Conservation (phyloP, 2,888 invertebrate species). For the Philonicus albiceps region DNA sequence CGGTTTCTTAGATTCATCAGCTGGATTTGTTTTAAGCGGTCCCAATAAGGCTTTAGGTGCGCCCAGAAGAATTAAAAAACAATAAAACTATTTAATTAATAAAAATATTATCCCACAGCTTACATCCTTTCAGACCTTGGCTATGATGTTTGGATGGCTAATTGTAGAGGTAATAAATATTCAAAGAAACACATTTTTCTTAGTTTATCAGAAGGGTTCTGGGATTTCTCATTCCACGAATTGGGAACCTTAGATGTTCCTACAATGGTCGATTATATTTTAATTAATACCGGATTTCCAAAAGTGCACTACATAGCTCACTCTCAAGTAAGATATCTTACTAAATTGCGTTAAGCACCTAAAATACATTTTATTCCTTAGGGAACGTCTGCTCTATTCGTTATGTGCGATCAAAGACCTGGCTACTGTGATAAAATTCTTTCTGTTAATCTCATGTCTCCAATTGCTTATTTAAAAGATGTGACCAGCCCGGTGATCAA, state of each 20-base stretch:
- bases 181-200: conserved; percentile 47
- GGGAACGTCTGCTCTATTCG: conserved; percentile 62
- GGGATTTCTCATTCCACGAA: conserved; percentile 63
- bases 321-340: conserved; percentile 60
- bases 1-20: conserved; percentile 73
- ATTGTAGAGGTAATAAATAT: conserved; percentile 51
- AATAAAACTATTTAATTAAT: not conserved
- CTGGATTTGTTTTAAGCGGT: conserved; percentile 73
- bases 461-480: conserved; percentile 56
- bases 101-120: conserved; percentile 33
- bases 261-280: conserved; percentile 65
- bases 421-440: conserved; percentile 60
- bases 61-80: conserved; percentile 51
- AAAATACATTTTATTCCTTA: conserved; percentile 55
- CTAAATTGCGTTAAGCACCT: not conserved
- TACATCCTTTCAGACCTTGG: conserved; percentile 50
- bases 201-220: conserved; percentile 42
- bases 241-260: conserved; percentile 67
- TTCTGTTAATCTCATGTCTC: conserved; percentile 58
- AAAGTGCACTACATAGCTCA: conserved; percentile 67
- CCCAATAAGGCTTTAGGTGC: conserved; percentile 64
- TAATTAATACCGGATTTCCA: conserved; percentile 57
- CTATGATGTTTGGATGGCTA: conserved; percentile 52
- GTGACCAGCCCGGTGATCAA: conserved; percentile 44
- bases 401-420: conserved; percentile 57